A percentile compares a stretch with the other conserved stretches of the same genome.
These are phyloP conservation scores for Xiphydria camelus DNA, from an alignment of 2,888 invertebrate genomes.

Conservation along the genomic window DNA sequence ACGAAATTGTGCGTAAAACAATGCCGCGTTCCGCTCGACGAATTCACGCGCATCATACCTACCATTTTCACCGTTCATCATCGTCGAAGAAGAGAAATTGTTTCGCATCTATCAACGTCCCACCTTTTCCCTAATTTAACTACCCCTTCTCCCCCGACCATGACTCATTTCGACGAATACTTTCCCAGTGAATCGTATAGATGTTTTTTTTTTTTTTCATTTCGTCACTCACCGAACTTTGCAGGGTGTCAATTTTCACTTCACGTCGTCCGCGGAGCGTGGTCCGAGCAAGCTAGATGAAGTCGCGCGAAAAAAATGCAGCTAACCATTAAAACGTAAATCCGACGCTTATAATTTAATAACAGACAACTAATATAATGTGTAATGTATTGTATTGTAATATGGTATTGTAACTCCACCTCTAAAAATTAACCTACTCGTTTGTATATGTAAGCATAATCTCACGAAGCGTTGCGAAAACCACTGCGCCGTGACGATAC, in stretches of 20 bases:
- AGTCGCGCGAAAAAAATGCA: slow-evolving; percentile 21
- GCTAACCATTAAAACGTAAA: slow-evolving; percentile 31
- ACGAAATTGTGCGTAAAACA: slow-evolving; percentile 11
- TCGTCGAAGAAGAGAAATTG: neutral
- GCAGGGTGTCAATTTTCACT: slow-evolving; percentile 13
- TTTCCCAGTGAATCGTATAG: neutral
- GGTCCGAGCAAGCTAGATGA: slow-evolving; percentile 14
- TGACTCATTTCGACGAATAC: too few relatives aligned
- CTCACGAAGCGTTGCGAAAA: slow-evolving; percentile 28
- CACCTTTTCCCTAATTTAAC: neutral
- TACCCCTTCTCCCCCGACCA: too few relatives aligned
- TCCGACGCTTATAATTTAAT: slow-evolving; percentile 51
- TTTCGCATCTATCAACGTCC: neutral
- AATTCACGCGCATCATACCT: slow-evolving; percentile 4
- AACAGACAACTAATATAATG: slow-evolving; percentile 49
- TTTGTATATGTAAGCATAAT: slow-evolving; percentile 43
- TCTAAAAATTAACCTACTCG: slow-evolving; percentile 29
- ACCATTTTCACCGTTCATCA: too few relatives aligned
- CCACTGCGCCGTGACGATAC: neutral
- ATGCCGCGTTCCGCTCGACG: slow-evolving; percentile 29
- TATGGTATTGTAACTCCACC: slow-evolving; percentile 47
- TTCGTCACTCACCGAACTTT: slow-evolving; percentile 4
- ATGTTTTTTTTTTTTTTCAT: slow-evolving; percentile 1
- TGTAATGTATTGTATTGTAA: slow-evolving; percentile 52
- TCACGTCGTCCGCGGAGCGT: slow-evolving; percentile 27